Base-by-base conservation (phyloP, 64 coral and sea anemone genomes). In the Montipora foliosa region DNA sequence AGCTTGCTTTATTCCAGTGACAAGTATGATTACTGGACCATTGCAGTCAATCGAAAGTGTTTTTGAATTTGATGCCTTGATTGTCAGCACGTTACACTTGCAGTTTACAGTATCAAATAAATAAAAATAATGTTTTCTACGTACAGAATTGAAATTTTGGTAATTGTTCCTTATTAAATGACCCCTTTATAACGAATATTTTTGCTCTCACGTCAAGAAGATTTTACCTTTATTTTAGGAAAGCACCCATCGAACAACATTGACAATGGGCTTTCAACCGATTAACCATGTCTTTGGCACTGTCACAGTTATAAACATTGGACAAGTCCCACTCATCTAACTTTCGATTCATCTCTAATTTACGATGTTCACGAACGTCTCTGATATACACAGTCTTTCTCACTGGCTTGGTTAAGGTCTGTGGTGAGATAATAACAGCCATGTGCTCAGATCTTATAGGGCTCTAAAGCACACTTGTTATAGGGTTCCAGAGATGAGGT, bases 401-500 rank as follows among this genome's bases (percentile, higher is more conserved):
- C 21, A 61, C 74, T 48, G 88, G 81, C 69, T 78, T 95, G 52
- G 7, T 74, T n/a, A 24, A 67, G 44, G 61, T 61, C 16, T 68
- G 74, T 13, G 93, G 88, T 24, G 49, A 50, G 66, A 84, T 76
- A 5, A 82, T 46, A 76, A 95, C 70, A 57, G 70, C 72, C 47
- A 95, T 37, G 71, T 90, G 87, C 60, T 95, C 88, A 66, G 93
- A 94, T 75, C 87, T 70, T 75, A 94, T 61, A 53, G 90, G 93
- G 19, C 93, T 79, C 25, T 93, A 79, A 55, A 87, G 52, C 83
- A 88, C 91, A 44, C 37, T 9, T 24, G 82, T 59, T 72, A 46
- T 44, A 37, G 37, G 37, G 83, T 94, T 90, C 93, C 87, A 94
- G 19, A 90, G 29, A 44, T 84, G 75, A 19, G 87, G 93, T 17